Conservation (phyloP, 2,797 vertebrate species). For the Fringilla coelebs region DNA sequence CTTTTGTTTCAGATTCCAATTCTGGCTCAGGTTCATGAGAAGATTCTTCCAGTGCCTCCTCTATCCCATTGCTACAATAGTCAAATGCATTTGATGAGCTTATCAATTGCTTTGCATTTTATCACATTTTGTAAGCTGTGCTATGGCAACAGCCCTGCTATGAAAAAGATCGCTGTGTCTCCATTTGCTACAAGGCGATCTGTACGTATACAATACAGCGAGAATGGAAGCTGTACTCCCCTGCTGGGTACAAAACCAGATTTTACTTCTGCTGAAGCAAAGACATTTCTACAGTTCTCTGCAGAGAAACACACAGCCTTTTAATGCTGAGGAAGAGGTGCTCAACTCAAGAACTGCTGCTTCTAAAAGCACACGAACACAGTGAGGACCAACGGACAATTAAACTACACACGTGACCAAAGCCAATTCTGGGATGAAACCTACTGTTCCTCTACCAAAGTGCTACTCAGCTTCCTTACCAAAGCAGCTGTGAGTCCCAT, state of each 20-base stretch:
- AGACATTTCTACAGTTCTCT: background rate
- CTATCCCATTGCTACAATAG: slow-evolving; percentile 88
- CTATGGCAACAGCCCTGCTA: background rate
- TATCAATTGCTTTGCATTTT: background rate
- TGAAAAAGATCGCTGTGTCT: background rate
- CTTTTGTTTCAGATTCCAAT: slow-evolving; percentile 87
- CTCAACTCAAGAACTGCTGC: background rate
- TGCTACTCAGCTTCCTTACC: background rate
- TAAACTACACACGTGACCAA: background rate
- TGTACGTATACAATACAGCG: fast-evolving
- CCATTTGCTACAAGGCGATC: background rate
- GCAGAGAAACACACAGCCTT: background rate
- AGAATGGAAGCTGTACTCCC: background rate
- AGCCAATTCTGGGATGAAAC: background rate
- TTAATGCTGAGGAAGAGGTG: background rate
- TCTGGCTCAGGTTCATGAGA: slow-evolving; percentile 87
- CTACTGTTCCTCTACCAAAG: background rate
- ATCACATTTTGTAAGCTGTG: background rate
- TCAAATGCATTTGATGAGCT: slow-evolving; percentile 14
- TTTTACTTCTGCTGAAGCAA: background rate
- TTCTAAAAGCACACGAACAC: background rate
- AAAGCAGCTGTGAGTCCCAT: background rate
- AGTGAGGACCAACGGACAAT: fast-evolving
- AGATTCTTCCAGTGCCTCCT: slow-evolving; percentile 90
- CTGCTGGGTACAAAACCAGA: background rate